Evolutionary conservation across 2,888 invertebrate genomes (phyloP), one percentile per base, ranked within the genome.

Genomic region (Myopa tessellatipennis): DNA sequence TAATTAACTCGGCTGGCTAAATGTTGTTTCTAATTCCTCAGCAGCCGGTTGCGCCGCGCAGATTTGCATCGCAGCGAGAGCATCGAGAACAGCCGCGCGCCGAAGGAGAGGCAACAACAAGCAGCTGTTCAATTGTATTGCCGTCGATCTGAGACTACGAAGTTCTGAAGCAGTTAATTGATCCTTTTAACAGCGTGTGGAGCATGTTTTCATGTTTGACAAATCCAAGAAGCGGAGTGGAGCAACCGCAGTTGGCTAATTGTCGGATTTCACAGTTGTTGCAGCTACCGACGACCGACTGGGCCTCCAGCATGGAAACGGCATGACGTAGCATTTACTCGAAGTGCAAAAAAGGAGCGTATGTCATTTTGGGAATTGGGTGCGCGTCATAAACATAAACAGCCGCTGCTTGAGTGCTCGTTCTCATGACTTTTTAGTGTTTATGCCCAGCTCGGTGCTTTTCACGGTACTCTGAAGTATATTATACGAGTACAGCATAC

Each of bases 1-100:
- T 87, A 87, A 87, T 87, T 87, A 87, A 87, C 88, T 87, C 86
- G 84, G 79, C 79, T 79, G 76, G 76, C 77, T 77, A 79, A 77
- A 78, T 76, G 81, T 78, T 78, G 63, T 80, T 79, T 69, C 50
- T 67, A 16, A 52, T 45, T 67, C 40, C 38, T 65, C 6, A 16
- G 10, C 72, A 16, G 50, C 38, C 7, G 38, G 26, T 26, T 26
- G 26, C 26, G 1, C 26, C 26, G 4, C 40, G 74, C 63, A 63
- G 52, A 74, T 65, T 61, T 58, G 71, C 71, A 61, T 72, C 61
- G 40, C 65, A 8, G 52, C 34, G 63, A 4, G 55, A 2, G 16
- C 5, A 55, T 6, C 55, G 55, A n/a, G 16, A 55, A n/a, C 16
- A 6, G 55, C 16, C 55, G 55, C 4, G n/a, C 16, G 55, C 38